Base-by-base conservation (phyloP, 1,140 invertebrate genomes). In the Papilio aristodemus region DNA sequence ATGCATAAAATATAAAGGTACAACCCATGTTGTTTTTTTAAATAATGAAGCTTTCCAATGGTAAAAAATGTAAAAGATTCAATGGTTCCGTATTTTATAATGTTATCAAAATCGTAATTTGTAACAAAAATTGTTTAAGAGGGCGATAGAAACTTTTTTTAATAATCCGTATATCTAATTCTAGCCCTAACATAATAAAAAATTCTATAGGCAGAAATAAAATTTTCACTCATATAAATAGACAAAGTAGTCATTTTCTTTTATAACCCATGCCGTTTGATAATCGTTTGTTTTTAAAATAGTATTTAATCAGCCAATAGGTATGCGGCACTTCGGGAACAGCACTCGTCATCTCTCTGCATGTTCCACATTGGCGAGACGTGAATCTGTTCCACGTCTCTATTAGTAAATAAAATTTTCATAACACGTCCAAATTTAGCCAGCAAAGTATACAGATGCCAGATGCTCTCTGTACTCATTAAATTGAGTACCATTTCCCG, bases 351-450 rank as follows among this genome's bases (percentile, higher is more conserved):
- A 50, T 50, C 17, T 50, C 32, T 9, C 36, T 17, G 27, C 59
- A 37, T 43, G 60, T 27, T 63, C 14, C 19, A 4, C 17, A 41
- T 39, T 14, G 38, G 38, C 37, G 38, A 14, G 19, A 4, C 9
- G 19, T 63, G 60, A 63, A 10, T 63, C 60, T 25, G 0, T n/a
- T 4, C 19, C 4, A 43, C 19, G 22, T 63, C 59, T 60, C 3
- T 63, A 63, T 41, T 22, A 63, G 38, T 64, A 43, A 64, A 64
- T 27, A 27, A 27, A 41, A 39, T 39, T 63, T 64, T 43, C 62
- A 64, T 43, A 43, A 62, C 38, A 63, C 37, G 62, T 27, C 62
- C 62, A 25, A 41, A 41, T 64, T 64, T 64, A 64, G 46, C 10
- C 6, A 13, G 11, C 46, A 22, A 10, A 22, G 46, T 54, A 11